A percentile compares a stretch with the other conserved stretches of the same genome.
phyloP scores from a whole-genome alignment of 2,797 vertebrate species.

The Acipenser oxyrinchus region DNA sequence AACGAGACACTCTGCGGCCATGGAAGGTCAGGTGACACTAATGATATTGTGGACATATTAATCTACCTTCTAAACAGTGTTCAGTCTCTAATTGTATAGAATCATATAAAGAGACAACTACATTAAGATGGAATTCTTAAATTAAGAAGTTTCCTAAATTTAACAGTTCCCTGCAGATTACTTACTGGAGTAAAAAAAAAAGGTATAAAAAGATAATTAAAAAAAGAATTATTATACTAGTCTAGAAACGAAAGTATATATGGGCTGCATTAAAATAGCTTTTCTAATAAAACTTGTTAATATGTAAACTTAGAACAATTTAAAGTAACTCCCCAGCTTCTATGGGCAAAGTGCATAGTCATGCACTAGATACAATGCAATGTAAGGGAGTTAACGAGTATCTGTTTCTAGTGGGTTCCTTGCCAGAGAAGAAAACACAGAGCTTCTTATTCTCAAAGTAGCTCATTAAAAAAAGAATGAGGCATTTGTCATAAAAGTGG shows the following conservation, averaged over 20 bases:
- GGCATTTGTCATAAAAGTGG: slow-evolving; percentile 1
- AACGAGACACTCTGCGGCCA: too few species aligned
- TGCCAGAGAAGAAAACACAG: slow-evolving; percentile 9
- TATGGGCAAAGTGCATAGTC: slow-evolving; percentile 24
- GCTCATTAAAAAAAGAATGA: slow-evolving; percentile 3
- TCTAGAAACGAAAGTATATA: background rate
- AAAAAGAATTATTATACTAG: background rate
- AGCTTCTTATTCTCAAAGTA: slow-evolving; percentile 7
- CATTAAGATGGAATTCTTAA: too few species aligned
- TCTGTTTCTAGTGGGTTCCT: slow-evolving; percentile 10
- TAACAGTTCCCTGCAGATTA: too few species aligned
- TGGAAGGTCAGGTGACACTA: too few species aligned
- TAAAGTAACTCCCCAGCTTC: slow-evolving; percentile 1
- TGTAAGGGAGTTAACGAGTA: slow-evolving; percentile 18
- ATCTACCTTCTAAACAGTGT: too few species aligned
- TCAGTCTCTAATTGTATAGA: too few species aligned
- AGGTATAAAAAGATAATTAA: background rate
- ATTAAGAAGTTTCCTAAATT: too few species aligned
- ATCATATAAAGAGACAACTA: too few species aligned
- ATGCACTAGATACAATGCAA: slow-evolving; percentile 17
- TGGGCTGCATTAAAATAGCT: background rate
- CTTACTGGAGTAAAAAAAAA: slow-evolving; percentile 1
- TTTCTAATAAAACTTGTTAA: background rate
- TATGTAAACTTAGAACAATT: background rate
- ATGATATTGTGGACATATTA: too few species aligned